Evolutionary conservation across 2,113 vertebrate species (phyloP), one percentile per base, ranked within the genome.

Genomic region (Pluvialis apricaria): DNA sequence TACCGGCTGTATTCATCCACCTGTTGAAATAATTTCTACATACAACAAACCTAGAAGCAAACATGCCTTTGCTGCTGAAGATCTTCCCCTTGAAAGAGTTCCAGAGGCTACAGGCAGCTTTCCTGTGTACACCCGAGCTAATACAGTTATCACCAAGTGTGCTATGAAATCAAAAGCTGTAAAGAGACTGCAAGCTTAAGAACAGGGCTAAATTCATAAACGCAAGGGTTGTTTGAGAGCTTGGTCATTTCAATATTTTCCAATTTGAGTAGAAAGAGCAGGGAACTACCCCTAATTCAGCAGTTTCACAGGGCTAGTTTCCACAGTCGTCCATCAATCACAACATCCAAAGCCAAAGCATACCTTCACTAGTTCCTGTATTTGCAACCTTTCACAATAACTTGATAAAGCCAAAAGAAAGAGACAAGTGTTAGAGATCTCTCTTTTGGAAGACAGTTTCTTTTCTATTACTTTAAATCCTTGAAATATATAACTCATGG

Each of bases 271-370:
- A 57, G 44, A 79, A 71, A 68, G 38, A 62, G 11, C 22, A 57
- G 0, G 0, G 29, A 83, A 25, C 17, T 73, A 12, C 36, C 49
- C 18, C 25, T 17, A 64, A 68, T 76, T 72, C 86, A 90, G 78
- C 13, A 61, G 3, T 65, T 79, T 71, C 61, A 70, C 32, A 22
- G 29, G 16, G 5, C n/a, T 80, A 1, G 49, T 82, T 92, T 79
- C 25, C 11, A 15, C 1, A 0, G 5, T 29, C 13, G 57, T 22
- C 13, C 38, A 57, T 22, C 72, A 71, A 2, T 66, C 47, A 49
- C 29, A 45, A 5, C 47, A 38, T 6, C 47, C 42, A 71, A 69
- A 71, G 31, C 18, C 55, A 78, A 68, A 44, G 24, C 7, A 21
- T 13, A 20, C 5, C 32, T 92, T 31, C 31, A 26, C 44, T 32